phyloP scores from a whole-genome alignment of 2,888 invertebrate species.

The Mechanitis messenoides region DNA sequence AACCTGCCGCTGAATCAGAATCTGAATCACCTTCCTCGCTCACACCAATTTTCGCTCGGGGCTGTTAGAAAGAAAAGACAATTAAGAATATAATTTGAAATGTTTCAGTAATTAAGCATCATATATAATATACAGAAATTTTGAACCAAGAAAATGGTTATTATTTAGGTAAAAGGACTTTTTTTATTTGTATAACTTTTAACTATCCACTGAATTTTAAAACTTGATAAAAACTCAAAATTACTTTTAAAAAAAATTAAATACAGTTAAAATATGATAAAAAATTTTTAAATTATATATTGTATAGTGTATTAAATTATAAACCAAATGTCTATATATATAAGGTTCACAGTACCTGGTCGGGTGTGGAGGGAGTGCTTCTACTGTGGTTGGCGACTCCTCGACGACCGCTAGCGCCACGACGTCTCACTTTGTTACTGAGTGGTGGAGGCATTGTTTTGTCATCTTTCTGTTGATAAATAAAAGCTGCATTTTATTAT shows the following conservation, averaged over 20 bases:
- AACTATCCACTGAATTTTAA: no score
- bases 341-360: slow-evolving; percentile 58
- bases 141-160: no score
- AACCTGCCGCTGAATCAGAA: slow-evolving; percentile 92
- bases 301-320: background rate
- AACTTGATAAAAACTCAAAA: no score
- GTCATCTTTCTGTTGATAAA: slow-evolving; percentile 67
- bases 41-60: slow-evolving; percentile 54
- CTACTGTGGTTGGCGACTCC: slow-evolving; percentile 63
- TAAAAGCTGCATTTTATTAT: background rate
- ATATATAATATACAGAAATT: no score
- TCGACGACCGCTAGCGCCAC: slow-evolving; percentile 67
- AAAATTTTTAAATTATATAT: background rate
- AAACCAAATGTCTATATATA: background rate
- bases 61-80: slow-evolving; percentile 40
- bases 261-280: no score
- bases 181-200: no score
- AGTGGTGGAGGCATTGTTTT: slow-evolving; percentile 86
- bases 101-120: background rate
- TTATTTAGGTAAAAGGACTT: no score
- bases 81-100: background rate
- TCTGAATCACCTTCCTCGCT: slow-evolving; percentile 82
- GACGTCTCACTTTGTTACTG: slow-evolving; percentile 81
- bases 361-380: slow-evolving; percentile 83
- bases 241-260: no score